Evolutionary conservation across 23 tunicate species (phyloP).

Genomic region (Phallusia fumigata): DNA sequence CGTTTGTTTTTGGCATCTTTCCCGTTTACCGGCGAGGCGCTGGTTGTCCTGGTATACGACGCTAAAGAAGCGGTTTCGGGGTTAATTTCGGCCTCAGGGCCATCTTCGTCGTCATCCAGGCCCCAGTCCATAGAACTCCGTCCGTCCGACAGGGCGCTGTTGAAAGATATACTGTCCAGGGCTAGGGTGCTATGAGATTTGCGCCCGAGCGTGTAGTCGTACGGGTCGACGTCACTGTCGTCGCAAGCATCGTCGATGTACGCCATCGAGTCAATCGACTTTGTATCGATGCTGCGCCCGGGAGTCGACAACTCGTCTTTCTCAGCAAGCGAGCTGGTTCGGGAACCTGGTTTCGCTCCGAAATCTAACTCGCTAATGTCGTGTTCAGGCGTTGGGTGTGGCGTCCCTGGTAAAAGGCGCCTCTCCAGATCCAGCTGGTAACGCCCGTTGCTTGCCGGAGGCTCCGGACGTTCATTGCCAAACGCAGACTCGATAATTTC

Average conservation of each 20-base stretch:
- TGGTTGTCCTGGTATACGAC: neutral
- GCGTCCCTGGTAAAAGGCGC: neutral
- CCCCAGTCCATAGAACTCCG: neutral
- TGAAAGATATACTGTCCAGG: constrained; percentile 9
- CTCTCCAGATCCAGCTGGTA: neutral
- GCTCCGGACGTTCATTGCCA: neutral
- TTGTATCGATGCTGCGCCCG: neutral
- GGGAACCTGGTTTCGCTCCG: neutral
- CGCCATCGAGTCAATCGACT: neutral
- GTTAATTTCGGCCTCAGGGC: neutral
- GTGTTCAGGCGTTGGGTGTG: constrained; percentile 23
- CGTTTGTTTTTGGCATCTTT: neutral
- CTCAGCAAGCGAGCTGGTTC: neutral
- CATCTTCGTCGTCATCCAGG: neutral
- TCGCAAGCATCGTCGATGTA: constrained; percentile 14
- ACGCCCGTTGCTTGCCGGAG: neutral
- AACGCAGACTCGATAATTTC: constrained; percentile 23
- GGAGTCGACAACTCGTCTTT: neutral
- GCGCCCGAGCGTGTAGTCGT: neutral
- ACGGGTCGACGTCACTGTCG: neutral
- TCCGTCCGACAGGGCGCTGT: constrained; percentile 17
- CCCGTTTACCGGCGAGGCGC: neutral
- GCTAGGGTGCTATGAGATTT: neutral
- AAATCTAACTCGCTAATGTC: constrained; percentile 1
- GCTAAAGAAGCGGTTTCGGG: neutral